phyloP scores from a whole-genome alignment of 1,140 invertebrate genomes.

The Eupristina koningsbergeri region DNA sequence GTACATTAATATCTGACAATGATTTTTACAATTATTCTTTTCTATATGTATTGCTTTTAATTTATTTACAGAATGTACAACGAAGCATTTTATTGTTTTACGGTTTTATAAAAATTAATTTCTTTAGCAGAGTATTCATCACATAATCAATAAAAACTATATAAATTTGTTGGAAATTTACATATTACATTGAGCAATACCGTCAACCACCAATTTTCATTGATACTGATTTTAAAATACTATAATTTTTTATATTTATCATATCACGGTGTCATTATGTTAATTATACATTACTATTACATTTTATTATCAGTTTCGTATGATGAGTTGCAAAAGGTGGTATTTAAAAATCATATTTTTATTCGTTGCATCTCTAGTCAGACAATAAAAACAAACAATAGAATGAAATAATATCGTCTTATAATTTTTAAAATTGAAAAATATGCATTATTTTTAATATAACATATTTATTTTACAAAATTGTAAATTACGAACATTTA shows the following conservation, averaged over 20 bases:
- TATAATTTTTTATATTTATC: background rate
- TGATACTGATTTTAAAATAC: background rate
- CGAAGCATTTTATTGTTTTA: background rate
- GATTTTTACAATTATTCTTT: background rate
- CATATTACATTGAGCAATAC: background rate
- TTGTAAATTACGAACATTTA: background rate
- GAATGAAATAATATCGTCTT: conserved; percentile 19
- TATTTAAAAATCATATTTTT: conserved; percentile 30
- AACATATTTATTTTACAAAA: background rate
- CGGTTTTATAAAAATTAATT: background rate
- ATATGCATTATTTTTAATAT: conserved; percentile 1
- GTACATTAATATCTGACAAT: background rate
- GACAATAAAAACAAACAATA: conserved; percentile 21
- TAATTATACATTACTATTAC: background rate
- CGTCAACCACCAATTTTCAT: background rate
- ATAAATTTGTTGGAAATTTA: background rate
- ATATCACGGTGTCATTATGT: background rate
- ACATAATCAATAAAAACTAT: background rate
- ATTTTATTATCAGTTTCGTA: background rate
- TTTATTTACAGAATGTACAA: background rate
- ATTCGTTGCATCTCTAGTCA: conserved; percentile 46
- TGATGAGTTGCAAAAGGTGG: background rate
- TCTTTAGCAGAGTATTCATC: no score
- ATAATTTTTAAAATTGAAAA: conserved; percentile 5
- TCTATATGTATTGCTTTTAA: background rate